Evolutionary conservation across 2,888 invertebrate genomes (phyloP).

Genomic region (Macrosoma leucophasiata): DNA sequence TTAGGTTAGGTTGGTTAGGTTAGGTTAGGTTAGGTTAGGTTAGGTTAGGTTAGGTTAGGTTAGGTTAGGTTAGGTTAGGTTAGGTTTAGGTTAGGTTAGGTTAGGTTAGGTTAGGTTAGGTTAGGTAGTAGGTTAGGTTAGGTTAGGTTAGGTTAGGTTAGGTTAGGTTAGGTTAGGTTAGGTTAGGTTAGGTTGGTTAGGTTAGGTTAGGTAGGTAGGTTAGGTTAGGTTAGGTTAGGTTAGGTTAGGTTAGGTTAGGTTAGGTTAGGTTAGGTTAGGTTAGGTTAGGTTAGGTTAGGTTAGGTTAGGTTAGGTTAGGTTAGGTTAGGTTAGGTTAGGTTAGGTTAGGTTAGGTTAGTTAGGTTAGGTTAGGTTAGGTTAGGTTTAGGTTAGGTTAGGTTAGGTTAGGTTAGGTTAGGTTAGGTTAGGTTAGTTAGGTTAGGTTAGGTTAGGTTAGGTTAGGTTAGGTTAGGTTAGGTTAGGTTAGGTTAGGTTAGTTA

Average conservation of each 20-base stretch:
- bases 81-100: constrained; percentile 1
- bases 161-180: constrained; percentile 2
- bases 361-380: neutral
- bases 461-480: neutral
- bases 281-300: neutral
- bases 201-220: constrained; percentile 1
- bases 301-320: neutral
- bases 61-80: neutral
- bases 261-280: neutral
- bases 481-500: neutral
- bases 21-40: neutral
- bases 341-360: neutral
- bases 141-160: constrained; percentile 2
- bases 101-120: constrained; percentile 2
- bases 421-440: neutral
- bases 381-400: neutral
- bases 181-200: constrained; percentile 2
- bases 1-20: constrained; percentile 1
- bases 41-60: neutral
- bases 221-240: constrained; percentile 1
- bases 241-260: neutral
- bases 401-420: neutral
- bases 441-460: neutral
- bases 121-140: constrained; percentile 2
- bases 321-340: neutral